Percentiles rank a stretch among this genome's conserved stretches.
Evolutionary conservation across 2,113 vertebrate species (phyloP).

Genomic region (Amphiprion percula): DNA sequence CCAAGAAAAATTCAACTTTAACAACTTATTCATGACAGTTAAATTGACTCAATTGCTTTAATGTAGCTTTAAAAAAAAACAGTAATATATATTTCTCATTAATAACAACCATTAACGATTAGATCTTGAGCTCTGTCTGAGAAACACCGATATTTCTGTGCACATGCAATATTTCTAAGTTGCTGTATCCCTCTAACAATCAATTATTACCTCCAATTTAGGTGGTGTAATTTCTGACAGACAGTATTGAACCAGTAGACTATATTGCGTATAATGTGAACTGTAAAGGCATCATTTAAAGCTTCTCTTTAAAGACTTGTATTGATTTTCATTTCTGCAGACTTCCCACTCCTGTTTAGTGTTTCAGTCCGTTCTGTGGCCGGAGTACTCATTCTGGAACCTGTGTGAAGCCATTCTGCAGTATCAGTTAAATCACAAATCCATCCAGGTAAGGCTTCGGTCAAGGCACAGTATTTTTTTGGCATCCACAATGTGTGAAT

Average conservation of each 20-base stretch:
- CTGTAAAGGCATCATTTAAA: neutral
- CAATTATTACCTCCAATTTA: neutral
- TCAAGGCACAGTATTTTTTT: neutral
- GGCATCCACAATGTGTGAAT: no score
- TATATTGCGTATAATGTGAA: neutral
- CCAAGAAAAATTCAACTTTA: neutral
- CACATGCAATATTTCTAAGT: neutral
- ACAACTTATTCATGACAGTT: neutral
- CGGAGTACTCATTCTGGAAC: constrained; percentile 98
- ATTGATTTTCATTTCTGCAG: constrained; percentile 76
- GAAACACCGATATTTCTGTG: neutral
- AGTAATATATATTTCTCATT: no score
- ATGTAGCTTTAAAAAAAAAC: no score
- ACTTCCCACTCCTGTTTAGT: constrained; percentile 96
- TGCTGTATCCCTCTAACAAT: neutral
- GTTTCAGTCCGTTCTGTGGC: constrained; percentile 97
- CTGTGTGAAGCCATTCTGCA: constrained; percentile 96
- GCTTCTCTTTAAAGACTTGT: neutral
- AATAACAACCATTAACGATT: no score
- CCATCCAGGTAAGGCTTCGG: constrained; percentile 89
- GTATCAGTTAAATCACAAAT: constrained; percentile 92
- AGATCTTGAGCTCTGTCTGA: no score
- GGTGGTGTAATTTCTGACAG: neutral
- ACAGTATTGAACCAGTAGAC: neutral
- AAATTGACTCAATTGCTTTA: no score